Base-by-base conservation (phyloP, 2,888 invertebrate genomes). In the Amblyjoppa proteus region DNA sequence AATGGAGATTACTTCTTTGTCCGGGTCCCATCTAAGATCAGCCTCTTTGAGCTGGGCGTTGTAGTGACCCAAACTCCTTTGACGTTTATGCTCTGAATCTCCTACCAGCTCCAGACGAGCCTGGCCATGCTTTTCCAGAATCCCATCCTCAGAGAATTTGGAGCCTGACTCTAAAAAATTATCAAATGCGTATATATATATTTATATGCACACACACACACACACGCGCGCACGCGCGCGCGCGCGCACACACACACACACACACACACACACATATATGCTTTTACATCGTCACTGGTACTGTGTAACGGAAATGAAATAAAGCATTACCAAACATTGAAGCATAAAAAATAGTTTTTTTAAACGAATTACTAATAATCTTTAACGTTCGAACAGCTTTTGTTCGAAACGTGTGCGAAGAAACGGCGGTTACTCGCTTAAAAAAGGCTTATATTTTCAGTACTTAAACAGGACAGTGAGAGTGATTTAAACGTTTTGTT, bases 71-170 rank as follows among this genome's bases (percentile, higher is more conserved):
- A 99, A 95, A 91, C 99, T 99, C 89, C 97, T 95, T 51, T 98
- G 95, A 0, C 98, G 98, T 91, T 97, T 96, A 93, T 98, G 98
- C 56, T 96, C 96, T 0, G 97, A 97, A 2, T 97, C 96, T 92
- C 97, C 96, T 0, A 99, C 96, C 0, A 98, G 98, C 77, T 97
- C 96, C 16, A 96, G 95, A 51, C 97, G 95, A 74, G 99, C 99
- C 94, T 98, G 98, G 45, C 96, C 96, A 92, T 96, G 94, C 95
- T 97, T 98, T 87, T 99, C 99, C 78, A 99, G 95, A 91, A 99
- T 99, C 11, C 34, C 84, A 6, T 81, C 81, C 1, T 70, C 71
- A 7, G 82, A 85, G 2, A 70, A 79, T 41, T 70, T 68, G 28
- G 74, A 74, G 16, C 31, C 66, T 25, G 78, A 75, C 1, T 75